Percentiles rank a stretch among this genome's conserved stretches.
Conservation (phyloP, 1,140 invertebrate genomes). For the Pachypeltis micranthus region DNA sequence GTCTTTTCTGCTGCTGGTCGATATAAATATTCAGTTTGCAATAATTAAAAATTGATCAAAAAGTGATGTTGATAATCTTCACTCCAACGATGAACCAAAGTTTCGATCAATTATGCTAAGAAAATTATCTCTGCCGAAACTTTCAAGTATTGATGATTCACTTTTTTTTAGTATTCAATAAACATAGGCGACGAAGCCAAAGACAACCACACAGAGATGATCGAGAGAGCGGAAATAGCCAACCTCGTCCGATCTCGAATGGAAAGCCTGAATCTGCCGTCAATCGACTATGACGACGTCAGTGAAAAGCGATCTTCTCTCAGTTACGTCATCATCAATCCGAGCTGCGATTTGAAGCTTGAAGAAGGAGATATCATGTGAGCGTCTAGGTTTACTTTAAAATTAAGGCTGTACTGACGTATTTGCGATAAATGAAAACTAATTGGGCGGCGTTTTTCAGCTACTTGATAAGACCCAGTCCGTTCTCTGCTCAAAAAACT, state of each 20-base stretch:
- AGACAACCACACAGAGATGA: slow-evolving; percentile 77
- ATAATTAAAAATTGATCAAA: too few species aligned
- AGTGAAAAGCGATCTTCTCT: slow-evolving; percentile 82
- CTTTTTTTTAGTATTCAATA: slow-evolving; percentile 56
- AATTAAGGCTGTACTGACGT: too few species aligned
- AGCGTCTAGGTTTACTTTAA: too few species aligned
- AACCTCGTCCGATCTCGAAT: slow-evolving; percentile 87
- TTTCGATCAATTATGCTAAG: too few species aligned
- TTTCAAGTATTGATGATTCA: too few species aligned
- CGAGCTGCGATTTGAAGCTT: slow-evolving; percentile 89
- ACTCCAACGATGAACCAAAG: too few species aligned
- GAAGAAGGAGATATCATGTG: slow-evolving; percentile 94
- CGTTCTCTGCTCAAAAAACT: slow-evolving; percentile 85
- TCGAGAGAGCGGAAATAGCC: slow-evolving; percentile 87
- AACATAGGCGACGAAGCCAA: slow-evolving; percentile 69
- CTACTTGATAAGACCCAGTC: slow-evolving; percentile 76
- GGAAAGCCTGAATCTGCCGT: slow-evolving; percentile 81
- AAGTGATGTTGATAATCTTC: too few species aligned
- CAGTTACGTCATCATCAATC: slow-evolving; percentile 97
- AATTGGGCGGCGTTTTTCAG: too few species aligned
- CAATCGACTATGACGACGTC: slow-evolving; percentile 82
- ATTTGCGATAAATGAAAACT: too few species aligned
- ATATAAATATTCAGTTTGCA: too few species aligned
- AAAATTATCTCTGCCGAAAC: too few species aligned
- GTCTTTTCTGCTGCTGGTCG: too few species aligned